Evolutionary conservation across 2,888 invertebrate genomes (phyloP).

Genomic region (Folsomia manolachei): DNA sequence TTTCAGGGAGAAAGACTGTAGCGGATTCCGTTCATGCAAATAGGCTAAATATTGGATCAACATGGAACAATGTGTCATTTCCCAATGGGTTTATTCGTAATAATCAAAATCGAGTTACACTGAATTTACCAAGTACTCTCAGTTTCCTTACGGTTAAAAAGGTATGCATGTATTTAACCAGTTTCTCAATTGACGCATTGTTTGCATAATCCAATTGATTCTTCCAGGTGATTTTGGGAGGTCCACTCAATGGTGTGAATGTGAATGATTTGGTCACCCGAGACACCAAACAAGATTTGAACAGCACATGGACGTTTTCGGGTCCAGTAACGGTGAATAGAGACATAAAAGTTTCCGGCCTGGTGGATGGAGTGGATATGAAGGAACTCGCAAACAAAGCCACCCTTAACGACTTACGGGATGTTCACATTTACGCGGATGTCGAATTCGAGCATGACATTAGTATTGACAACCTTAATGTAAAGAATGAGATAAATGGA

Average conservation of each 20-base stretch:
- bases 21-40: neutral
- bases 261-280: slow-evolving; percentile 28
- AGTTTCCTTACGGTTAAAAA: slow-evolving; percentile 4
- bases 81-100: slow-evolving; percentile 25
- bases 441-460: slow-evolving; percentile 33
- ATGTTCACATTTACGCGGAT: slow-evolving; percentile 33
- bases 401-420: slow-evolving; percentile 18
- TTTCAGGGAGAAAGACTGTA: slow-evolving; percentile 26
- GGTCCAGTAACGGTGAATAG: slow-evolving; percentile 24
- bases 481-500: slow-evolving; percentile 31
- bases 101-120: slow-evolving; percentile 10
- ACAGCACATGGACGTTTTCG: slow-evolving; percentile 30
- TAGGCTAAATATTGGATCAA: slow-evolving; percentile 12
- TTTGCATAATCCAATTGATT: neutral
- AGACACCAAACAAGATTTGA: neutral
- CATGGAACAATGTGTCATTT: slow-evolving; percentile 28
- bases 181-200: no score
- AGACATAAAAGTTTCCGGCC: slow-evolving; percentile 26
- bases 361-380: slow-evolving; percentile 36
- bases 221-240: slow-evolving; percentile 27
- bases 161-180: slow-evolving; percentile 9
- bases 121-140: slow-evolving; percentile 34
- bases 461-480: slow-evolving; percentile 26
- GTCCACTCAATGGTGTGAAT: slow-evolving; percentile 24
- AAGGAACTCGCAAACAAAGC: slow-evolving; percentile 28